Evolutionary conservation across 2,888 invertebrate species (phyloP), one percentile per base, ranked within the genome.

Genomic region (Eubasilissa splendida): DNA sequence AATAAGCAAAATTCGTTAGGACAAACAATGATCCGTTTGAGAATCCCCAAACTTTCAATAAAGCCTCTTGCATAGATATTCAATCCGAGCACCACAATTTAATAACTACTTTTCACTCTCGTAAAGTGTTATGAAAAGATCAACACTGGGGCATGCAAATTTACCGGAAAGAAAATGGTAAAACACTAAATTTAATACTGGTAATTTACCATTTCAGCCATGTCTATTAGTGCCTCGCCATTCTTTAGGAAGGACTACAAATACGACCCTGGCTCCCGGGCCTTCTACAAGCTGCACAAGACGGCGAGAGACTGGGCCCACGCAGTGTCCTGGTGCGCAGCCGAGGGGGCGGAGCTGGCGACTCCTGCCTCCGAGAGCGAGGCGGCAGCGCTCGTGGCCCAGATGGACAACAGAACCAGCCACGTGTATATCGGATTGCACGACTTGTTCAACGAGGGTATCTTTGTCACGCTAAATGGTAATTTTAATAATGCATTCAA

Each of bases 401-500:
- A n/a, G 8, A 33, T 9, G 10, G n/a, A 42, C 9, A 10, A 50
- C 9, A 22, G n/a, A 53, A 22, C 3, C 1, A 9, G 9, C 2
- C 60, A 2, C 1, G 22, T 42, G 4, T 77, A 63, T 56, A 3
- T 73, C 10, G 73, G 73, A 11, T 31, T 75, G 9, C 76, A 79
- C 59, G 82, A 82, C 54, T 66, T n/a, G 53, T 80, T 77, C 22
- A 71, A 77, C 1, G 75, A 80, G 68, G 77, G 77, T 10, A 74
- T 59, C 2, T 82, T 80, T 54, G 10, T 70, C 8, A 77, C 82
- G n/a, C 11, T 82, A 12, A 56, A 77, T 14, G 82, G 82, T 82
- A 76, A 56, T 22, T 70, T 2, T 42, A 12, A 52, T 52, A 12
- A 70, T 50, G 11, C 14, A 10, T 52, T 50, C 50, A 52, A 3